A percentile compares a stretch with the other conserved stretches of the same genome.
phyloP scores from a whole-genome alignment of 2,797 vertebrate species.

The Pseudomugil gertrudae region DNA sequence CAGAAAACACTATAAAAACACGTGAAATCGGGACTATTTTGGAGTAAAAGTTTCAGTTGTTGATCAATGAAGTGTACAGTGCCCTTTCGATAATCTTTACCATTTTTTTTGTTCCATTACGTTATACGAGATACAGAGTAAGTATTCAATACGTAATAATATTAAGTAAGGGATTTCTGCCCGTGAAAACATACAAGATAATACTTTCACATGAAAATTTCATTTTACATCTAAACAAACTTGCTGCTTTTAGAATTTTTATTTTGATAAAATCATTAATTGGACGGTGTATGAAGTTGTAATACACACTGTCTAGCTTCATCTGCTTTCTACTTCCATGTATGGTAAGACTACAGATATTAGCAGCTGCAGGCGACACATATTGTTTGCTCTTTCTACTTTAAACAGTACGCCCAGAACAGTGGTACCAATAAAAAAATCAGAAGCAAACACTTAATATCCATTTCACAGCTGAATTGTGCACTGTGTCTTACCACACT shows the following conservation, averaged over 20 bases:
- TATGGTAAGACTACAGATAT: slow-evolving; percentile 22
- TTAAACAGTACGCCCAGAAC: not conserved
- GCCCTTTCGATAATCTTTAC: not conserved
- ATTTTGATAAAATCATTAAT: not conserved
- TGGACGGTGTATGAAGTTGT: not conserved
- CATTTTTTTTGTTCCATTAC: not conserved
- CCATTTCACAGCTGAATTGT: fast-evolving
- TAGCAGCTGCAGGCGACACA: slow-evolving; percentile 2
- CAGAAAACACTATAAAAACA: no score
- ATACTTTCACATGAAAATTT: no score
- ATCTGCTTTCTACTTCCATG: slow-evolving; percentile 21
- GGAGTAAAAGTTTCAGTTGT: no score
- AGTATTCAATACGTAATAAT: not conserved
- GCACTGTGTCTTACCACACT: not conserved
- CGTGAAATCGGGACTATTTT: not conserved
- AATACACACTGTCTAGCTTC: no score
- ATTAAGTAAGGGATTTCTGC: not conserved
- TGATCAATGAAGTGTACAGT: not conserved
- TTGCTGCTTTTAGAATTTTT: no score
- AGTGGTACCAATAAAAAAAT: no score
- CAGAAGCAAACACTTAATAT: fast-evolving
- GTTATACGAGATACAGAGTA: not conserved
- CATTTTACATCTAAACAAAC: no score
- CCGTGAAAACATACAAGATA: not conserved
- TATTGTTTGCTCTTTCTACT: not conserved